Conservation (phyloP, 1,140 invertebrate genomes). For the Drosophila tani region DNA sequence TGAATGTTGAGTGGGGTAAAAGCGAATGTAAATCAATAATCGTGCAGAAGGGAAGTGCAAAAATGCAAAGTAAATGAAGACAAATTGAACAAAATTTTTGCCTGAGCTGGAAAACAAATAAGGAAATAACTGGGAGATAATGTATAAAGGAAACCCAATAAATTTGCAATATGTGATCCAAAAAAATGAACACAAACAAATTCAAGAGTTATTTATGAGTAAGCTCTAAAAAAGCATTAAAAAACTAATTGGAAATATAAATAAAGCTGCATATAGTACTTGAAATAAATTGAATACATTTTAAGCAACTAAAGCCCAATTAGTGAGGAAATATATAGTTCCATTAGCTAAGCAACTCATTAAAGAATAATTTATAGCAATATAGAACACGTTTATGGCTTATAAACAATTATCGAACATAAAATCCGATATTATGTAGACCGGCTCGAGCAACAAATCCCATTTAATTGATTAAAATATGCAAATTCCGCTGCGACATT, state of each 20-base stretch:
- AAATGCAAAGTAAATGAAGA: slow-evolving; percentile 61
- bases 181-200: not conserved
- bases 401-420: slow-evolving; percentile 13
- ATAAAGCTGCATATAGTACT: not conserved
- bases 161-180: not conserved
- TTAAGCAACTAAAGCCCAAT: not conserved
- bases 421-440: slow-evolving; percentile 16
- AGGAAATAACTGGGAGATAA: slow-evolving; percentile 13
- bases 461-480: slow-evolving; percentile 51
- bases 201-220: not conserved
- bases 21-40: slow-evolving; percentile 66
- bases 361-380: not conserved
- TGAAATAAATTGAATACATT: slow-evolving; percentile 1
- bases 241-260: slow-evolving; percentile 1
- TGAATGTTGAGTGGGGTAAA: slow-evolving; percentile 42
- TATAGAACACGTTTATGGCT: slow-evolving; percentile 17
- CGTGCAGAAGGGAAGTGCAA: slow-evolving; percentile 39
- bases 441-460: not conserved
- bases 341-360: not conserved
- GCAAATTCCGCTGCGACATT: slow-evolving; percentile 28
- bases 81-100: slow-evolving; percentile 49
- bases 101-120: slow-evolving; percentile 4
- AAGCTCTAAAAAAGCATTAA: slow-evolving; percentile 7
- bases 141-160: not conserved
- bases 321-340: not conserved